Conservation (phyloP, 2,888 invertebrate species). For the Scaptomyza flava region DNA sequence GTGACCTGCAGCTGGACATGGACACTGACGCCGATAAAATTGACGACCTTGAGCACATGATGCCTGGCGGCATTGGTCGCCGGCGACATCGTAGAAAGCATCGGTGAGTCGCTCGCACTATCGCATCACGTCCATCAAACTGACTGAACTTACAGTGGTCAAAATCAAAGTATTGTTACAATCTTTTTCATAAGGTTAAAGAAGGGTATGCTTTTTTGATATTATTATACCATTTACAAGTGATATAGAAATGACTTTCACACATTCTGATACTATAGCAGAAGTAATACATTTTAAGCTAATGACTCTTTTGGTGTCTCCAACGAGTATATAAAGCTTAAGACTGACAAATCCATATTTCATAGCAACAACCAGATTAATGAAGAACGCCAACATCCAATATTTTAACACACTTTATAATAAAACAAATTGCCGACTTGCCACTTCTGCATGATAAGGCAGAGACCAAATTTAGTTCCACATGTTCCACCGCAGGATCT, state of each 20-base stretch:
- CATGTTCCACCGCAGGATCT: too few relatives aligned
- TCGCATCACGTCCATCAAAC: slow-evolving; percentile 43
- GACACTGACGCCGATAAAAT: slow-evolving; percentile 84
- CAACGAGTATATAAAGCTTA: too few relatives aligned
- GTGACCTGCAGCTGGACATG: slow-evolving; percentile 84
- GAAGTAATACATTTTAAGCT: neutral
- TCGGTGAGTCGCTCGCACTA: slow-evolving; percentile 80
- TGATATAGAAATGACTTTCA: neutral
- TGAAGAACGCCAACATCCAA: too few relatives aligned
- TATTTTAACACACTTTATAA: too few relatives aligned
- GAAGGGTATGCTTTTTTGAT: too few relatives aligned
- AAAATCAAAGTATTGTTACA: neutral
- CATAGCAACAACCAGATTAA: too few relatives aligned
- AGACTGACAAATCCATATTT: too few relatives aligned
- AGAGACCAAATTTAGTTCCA: too few relatives aligned
- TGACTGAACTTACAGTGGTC: slow-evolving; percentile 25
- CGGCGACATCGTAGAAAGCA: slow-evolving; percentile 84
- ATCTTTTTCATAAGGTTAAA: neutral
- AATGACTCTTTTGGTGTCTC: neutral
- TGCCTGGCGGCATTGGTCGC: slow-evolving; percentile 81
- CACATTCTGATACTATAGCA: neutral
- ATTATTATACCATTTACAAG: neutral
- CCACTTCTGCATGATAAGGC: too few relatives aligned
- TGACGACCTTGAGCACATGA: slow-evolving; percentile 84
- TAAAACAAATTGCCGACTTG: too few relatives aligned